phyloP scores from a whole-genome alignment of 1,140 invertebrate species.

The Drosophila pachea region DNA sequence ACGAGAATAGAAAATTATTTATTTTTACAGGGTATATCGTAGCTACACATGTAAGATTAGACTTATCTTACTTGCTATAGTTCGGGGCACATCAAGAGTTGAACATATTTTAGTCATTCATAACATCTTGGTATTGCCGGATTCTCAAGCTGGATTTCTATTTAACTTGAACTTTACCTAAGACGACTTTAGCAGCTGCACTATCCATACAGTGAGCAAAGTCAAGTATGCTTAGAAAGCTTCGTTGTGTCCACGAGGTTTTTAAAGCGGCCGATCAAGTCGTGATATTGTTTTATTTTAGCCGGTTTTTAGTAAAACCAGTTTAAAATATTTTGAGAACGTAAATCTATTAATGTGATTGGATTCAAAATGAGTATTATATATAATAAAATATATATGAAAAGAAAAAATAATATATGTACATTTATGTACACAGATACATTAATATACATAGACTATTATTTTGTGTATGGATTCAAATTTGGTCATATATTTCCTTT shows the following conservation, averaged over 20 bases:
- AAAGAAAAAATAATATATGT: no score
- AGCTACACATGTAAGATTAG: background rate
- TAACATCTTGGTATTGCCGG: conserved; percentile 45
- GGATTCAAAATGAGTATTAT: no score
- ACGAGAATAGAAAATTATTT: no score
- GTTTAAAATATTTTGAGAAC: conserved; percentile 3
- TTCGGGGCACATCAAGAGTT: conserved; percentile 32
- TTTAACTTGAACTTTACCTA: background rate
- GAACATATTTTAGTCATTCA: conserved; percentile 49
- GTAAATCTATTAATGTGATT: no score
- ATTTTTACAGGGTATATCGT: conserved; percentile 11
- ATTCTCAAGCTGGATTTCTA: conserved; percentile 7
- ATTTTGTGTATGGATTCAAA: no score
- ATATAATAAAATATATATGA: no score
- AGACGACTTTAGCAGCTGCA: conserved; percentile 16
- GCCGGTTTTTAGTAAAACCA: conserved; percentile 5
- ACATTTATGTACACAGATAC: no score
- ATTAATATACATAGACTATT: no score
- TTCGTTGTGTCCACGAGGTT: no score
- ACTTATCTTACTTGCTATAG: conserved; percentile 10
- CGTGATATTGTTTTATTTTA: conserved; percentile 8
- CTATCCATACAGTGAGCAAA: conserved; percentile 3
- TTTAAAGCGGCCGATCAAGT: background rate
- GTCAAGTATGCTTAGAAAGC: conserved; percentile 11
- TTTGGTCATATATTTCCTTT: no score